Conservation (phyloP, 2,888 invertebrate genomes). For the Drosophila demipolita region DNA sequence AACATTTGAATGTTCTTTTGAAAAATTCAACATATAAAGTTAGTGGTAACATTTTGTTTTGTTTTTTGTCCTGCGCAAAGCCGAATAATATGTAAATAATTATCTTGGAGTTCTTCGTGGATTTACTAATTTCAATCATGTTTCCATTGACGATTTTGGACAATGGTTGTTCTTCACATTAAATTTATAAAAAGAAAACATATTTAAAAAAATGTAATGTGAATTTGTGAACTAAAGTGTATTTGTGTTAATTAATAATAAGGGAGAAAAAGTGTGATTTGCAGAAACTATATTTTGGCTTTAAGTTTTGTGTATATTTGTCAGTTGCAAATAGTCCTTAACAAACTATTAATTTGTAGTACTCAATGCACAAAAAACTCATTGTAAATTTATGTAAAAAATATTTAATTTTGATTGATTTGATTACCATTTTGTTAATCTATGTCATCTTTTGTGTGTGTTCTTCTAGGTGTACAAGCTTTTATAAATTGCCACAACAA, state of each 20-base stretch:
- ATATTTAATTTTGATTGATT: not conserved
- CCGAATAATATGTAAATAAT: not conserved
- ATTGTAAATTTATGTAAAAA: not conserved
- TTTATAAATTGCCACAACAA: constrained; percentile 16
- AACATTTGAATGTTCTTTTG: not conserved
- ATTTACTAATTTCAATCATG: not conserved
- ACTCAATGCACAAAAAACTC: not conserved
- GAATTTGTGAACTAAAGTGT: not conserved
- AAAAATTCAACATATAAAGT: not conserved
- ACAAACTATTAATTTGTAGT: not conserved
- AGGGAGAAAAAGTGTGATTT: not conserved
- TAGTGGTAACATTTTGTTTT: not conserved
- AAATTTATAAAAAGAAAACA: not conserved
- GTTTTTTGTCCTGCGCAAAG: not conserved
- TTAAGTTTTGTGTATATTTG: not conserved
- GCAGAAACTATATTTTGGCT: not conserved
- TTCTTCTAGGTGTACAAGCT: constrained; percentile 23
- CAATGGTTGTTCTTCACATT: not conserved
- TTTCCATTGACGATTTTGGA: not conserved
- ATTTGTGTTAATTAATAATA: too few relatives aligned
- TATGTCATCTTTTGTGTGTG: not conserved
- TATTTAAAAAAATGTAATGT: not conserved
- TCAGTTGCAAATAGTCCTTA: not conserved
- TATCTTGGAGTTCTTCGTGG: not conserved
- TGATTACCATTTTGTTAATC: not conserved